phyloP scores from a whole-genome alignment of 2,797 vertebrate genomes.

The Falco novaeseelandiae region DNA sequence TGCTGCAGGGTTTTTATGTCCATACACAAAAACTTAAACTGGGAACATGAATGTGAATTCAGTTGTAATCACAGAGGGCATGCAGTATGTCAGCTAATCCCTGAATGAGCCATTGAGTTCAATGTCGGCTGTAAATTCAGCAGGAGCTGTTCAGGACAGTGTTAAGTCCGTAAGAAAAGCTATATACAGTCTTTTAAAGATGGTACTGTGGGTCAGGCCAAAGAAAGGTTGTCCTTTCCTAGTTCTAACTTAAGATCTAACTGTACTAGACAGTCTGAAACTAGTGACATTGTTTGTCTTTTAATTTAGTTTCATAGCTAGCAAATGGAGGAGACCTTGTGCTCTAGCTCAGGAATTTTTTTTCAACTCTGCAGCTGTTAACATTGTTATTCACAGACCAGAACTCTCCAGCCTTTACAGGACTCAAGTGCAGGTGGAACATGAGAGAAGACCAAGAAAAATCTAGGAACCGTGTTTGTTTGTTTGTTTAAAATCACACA shows the following conservation, averaged over 20 bases:
- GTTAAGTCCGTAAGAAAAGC: neutral
- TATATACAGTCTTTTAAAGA: neutral
- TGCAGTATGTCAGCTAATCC: neutral
- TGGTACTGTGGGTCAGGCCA: neutral
- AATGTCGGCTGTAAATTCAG: neutral
- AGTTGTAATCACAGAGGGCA: neutral
- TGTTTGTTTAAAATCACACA: constrained; percentile 4
- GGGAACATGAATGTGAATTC: neutral
- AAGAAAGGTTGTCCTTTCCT: neutral
- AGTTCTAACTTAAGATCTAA: neutral
- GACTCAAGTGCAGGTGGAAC: neutral
- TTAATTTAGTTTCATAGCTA: neutral
- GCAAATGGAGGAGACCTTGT: neutral
- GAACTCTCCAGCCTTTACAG: neutral
- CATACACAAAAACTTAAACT: neutral
- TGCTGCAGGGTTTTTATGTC: neutral
- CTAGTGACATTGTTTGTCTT: neutral
- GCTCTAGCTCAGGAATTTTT: neutral
- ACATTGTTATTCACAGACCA: neutral
- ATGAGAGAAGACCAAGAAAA: neutral
- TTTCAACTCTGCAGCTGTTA: neutral
- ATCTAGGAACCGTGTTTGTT: neutral
- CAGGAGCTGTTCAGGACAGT: neutral
- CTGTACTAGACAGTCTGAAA: neutral
- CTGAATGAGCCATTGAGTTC: neutral